Evolutionary conservation across 2,797 vertebrate species (phyloP).

Genomic region (Toxotes lorentzi): DNA sequence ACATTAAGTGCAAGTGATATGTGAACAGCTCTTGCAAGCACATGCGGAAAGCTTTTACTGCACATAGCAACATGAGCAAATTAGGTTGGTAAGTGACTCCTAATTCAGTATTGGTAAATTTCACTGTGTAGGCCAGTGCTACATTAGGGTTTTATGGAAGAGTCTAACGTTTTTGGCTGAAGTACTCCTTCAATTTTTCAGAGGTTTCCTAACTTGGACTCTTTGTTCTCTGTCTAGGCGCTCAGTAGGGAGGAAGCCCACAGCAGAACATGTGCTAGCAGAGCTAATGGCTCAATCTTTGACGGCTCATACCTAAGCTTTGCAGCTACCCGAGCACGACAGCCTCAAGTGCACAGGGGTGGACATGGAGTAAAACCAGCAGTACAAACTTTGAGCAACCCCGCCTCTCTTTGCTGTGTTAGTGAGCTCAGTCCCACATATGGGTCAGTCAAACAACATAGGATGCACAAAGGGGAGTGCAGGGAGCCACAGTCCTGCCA

Average conservation of each 20-base stretch:
- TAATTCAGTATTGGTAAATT: conserved; percentile 60
- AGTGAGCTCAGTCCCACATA: conserved; percentile 42
- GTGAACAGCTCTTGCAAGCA: conserved; percentile 47
- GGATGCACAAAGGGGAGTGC: conserved; percentile 45
- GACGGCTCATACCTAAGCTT: conserved; percentile 87
- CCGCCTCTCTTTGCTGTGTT: conserved; percentile 44
- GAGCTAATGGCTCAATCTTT: conserved; percentile 70
- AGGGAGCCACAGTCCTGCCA: conserved; percentile 25
- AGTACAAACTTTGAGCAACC: conserved; percentile 21
- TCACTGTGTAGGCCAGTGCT: conserved; percentile 46
- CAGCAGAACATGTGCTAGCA: conserved; percentile 58
- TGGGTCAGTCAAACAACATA: conserved; percentile 30
- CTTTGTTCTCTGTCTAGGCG: conserved; percentile 76
- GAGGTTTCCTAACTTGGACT: conserved; percentile 54
- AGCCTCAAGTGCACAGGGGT: conserved; percentile 45
- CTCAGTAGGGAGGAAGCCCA: conserved; percentile 65
- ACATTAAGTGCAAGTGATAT: conserved; percentile 37
- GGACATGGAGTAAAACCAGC: conserved; percentile 44
- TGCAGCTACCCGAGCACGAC: conserved; percentile 42
- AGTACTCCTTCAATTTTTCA: conserved; percentile 50
- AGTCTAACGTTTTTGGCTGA: conserved; percentile 55
- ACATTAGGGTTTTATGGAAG: conserved; percentile 64
- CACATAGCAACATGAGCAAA: conserved; percentile 46
- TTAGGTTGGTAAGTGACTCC: conserved; percentile 61
- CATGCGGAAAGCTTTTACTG: conserved; percentile 49